A percentile compares a stretch with the other conserved stretches of the same genome.
Conservation (phyloP, 2,888 invertebrate genomes). For the Gastrophysa polygoni region DNA sequence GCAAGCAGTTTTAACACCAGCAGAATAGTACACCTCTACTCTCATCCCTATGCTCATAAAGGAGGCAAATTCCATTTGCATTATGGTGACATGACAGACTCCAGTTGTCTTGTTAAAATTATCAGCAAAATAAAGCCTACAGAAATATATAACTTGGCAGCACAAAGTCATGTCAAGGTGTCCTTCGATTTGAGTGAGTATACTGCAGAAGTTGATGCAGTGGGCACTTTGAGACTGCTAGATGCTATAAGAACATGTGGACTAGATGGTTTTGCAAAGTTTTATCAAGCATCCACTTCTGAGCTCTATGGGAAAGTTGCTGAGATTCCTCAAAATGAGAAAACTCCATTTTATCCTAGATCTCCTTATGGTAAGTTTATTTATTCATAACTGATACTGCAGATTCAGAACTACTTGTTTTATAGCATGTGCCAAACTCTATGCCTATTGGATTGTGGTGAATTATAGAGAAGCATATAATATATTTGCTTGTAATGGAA, state of each 20-base stretch:
- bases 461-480: constrained; percentile 95
- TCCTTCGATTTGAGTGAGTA: constrained; percentile 99
- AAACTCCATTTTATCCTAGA: constrained; percentile 94
- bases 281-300: constrained; percentile 96
- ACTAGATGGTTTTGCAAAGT: constrained; percentile 77
- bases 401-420: constrained; percentile 27
- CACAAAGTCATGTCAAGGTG: constrained; percentile 98
- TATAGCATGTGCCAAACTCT: constrained; percentile 92
- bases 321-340: constrained; percentile 92
- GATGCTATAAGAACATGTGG: constrained; percentile 92
- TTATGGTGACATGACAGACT: constrained; percentile 99
- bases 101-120: constrained; percentile 89
- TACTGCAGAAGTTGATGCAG: constrained; percentile 96
- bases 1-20: constrained; percentile 97
- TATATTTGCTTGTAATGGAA: constrained; percentile 95
- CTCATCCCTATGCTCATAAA: constrained; percentile 86
- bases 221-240: constrained; percentile 89
- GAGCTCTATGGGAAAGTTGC: constrained; percentile 93
- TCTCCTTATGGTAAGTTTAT: constrained; percentile 94
- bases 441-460: constrained; percentile 94
- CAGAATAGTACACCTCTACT: constrained; percentile 95
- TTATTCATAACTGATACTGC: no score
- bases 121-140: constrained; percentile 78
- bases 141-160: constrained; percentile 98
- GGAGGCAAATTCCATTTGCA: constrained; percentile 89